Base-by-base conservation (phyloP, 2,888 invertebrate genomes). In the Cryptus viduatorius region DNA sequence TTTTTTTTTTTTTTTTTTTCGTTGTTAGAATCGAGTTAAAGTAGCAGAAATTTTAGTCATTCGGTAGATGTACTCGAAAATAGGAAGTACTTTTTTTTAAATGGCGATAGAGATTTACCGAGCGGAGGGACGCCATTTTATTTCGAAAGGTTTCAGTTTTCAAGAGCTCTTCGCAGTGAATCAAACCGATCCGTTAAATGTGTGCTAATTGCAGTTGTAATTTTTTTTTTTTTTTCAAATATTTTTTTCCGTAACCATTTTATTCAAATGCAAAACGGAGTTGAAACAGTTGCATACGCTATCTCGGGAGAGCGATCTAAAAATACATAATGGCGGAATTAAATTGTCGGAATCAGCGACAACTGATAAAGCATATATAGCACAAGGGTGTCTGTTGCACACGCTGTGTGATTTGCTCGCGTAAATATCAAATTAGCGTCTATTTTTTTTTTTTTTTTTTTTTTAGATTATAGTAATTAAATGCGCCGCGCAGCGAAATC, bases 341-440 rank as follows among this genome's bases (percentile, higher is more conserved):
- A 37, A 53, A 37, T 29, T 71, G 53, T 53, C 37, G 7, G 69
- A 53, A n/a, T 37, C 16, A 71, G 50, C 37, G 53, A 71, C 69
- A 71, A 71, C 50, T 53, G 8, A 67, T 44, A 37, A 56, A 56
- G 8, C 19, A 37, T 37, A 12, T 37, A 37, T 53, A 3, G 5
- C 19, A 14, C 53, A 50, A 37, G 53, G 50, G 37, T 24, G 37
- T 37, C 16, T 8, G 24, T 56, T 56, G 24, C 19, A 56, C 24
- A 10, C 56, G 4, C 24, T 16, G 19, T 56, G 56, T 71, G 19
- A 37, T 71, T 53, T 53, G 50, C 53, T 37, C 31, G 69, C 16
- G 12, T 50, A 71, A 71, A 16, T 24, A 31, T 12, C 37, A 7
- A 37, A 42, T 71, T 4, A 31, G 10, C 37, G 8, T n/a, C 2